Evolutionary conservation across 2,113 vertebrate genomes (phyloP).

Genomic region (Eurypyga helias): DNA sequence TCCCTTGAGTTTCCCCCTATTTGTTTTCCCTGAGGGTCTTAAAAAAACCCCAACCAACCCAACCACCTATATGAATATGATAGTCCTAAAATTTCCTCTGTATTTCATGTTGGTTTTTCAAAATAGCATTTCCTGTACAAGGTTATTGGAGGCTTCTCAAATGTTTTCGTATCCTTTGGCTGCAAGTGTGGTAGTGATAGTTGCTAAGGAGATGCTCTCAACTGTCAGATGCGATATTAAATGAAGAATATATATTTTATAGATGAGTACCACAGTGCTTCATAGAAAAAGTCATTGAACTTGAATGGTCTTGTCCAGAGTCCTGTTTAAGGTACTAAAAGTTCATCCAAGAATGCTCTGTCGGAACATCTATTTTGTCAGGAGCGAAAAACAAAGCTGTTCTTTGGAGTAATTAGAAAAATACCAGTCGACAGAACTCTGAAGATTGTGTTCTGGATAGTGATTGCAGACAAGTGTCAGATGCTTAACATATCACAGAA

Average conservation of each 20-base stretch:
- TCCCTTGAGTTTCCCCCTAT: background rate
- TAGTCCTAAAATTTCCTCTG: background rate
- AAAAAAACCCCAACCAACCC: background rate
- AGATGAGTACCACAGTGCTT: background rate
- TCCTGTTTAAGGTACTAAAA: background rate
- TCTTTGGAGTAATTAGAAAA: background rate
- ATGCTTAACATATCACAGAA: background rate
- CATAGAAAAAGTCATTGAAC: background rate
- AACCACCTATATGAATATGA: background rate
- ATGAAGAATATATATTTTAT: background rate
- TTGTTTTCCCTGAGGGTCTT: background rate
- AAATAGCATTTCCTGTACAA: background rate
- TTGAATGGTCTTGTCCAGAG: background rate
- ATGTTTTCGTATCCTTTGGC: background rate
- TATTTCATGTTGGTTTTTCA: background rate
- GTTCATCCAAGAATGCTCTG: background rate
- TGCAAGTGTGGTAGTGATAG: background rate
- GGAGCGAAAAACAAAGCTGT: background rate
- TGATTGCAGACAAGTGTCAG: background rate
- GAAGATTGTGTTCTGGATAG: background rate
- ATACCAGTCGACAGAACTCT: background rate
- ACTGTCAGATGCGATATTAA: background rate
- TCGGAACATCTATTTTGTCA: background rate
- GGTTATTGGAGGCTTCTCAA: background rate
- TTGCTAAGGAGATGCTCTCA: slow-evolving; percentile 22